phyloP scores from a whole-genome alignment of 2,113 vertebrate genomes.

The Periophthalmus modestus region DNA sequence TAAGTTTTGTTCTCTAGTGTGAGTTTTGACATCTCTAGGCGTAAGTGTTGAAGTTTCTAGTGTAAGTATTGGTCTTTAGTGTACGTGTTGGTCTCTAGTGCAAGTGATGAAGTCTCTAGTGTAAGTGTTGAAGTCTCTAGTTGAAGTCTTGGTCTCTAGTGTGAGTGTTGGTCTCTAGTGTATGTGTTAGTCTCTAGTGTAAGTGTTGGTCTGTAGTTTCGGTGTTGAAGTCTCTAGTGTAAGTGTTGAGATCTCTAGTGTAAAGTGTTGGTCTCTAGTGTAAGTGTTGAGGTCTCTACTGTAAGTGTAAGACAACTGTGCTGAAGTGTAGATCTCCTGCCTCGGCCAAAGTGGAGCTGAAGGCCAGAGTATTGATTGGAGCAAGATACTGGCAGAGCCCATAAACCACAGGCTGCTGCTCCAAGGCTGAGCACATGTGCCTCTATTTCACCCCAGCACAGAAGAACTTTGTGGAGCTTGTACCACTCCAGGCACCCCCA shows the following conservation, averaged over 20 bases:
- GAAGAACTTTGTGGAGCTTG: conserved; percentile 25
- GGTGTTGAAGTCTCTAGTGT: too few relatives aligned
- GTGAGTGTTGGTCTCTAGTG: too few relatives aligned
- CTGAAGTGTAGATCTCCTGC: conserved; percentile 62
- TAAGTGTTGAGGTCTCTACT: neutral
- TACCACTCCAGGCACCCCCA: conserved; percentile 14
- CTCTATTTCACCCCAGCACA: conserved; percentile 65
- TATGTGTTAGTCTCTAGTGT: too few relatives aligned
- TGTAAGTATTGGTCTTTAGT: too few relatives aligned
- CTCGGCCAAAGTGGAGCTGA: conserved; percentile 70
- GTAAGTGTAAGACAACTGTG: neutral
- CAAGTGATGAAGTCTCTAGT: too few relatives aligned
- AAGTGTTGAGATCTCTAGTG: too few relatives aligned
- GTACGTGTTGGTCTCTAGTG: too few relatives aligned
- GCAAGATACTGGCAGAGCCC: conserved; percentile 60
- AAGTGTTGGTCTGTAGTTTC: too few relatives aligned
- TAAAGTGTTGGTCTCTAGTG: neutral
- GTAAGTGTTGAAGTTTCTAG: too few relatives aligned
- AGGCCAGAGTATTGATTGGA: conserved; percentile 75
- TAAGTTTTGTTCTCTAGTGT: too few relatives aligned
- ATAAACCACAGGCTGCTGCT: conserved; percentile 73
- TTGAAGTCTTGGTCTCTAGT: too few relatives aligned
- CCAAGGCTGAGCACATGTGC: conserved; percentile 71
- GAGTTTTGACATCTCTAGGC: accelerated
- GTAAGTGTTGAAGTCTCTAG: too few relatives aligned